A percentile compares a stretch with the other conserved stretches of the same genome.
These are phyloP conservation scores for Chroicocephalus ridibundus DNA, from an alignment of 2,113 vertebrate species.

Conservation along the genomic window DNA sequence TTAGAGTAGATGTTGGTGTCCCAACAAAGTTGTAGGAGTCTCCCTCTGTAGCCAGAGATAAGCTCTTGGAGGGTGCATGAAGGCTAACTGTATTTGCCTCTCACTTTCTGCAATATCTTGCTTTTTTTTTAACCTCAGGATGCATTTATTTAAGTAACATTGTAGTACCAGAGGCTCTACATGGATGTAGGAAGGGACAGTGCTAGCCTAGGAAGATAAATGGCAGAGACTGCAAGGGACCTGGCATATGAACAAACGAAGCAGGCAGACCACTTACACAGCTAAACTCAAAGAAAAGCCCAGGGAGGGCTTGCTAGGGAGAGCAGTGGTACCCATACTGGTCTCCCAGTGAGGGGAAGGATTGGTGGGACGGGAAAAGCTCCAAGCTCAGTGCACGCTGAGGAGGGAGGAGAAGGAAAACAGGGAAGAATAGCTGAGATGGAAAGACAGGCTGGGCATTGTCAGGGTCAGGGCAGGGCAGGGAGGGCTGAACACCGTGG, in stretches of 20 bases:
- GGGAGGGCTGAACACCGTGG: background rate
- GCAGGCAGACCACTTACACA: background rate
- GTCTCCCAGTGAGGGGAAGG: background rate
- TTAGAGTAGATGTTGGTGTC: background rate
- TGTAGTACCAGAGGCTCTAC: background rate
- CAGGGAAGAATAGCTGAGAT: background rate
- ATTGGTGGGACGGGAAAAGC: background rate
- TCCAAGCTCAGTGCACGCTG: background rate
- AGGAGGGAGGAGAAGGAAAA: background rate
- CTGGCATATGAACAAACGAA: background rate
- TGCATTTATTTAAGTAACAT: background rate
- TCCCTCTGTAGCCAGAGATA: background rate
- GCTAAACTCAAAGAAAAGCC: background rate
- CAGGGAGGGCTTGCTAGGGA: background rate
- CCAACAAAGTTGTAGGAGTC: background rate
- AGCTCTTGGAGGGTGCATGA: background rate
- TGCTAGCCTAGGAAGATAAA: background rate
- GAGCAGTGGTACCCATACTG: background rate
- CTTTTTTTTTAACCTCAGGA: background rate
- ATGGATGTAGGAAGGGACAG: background rate
- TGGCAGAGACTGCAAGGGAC: background rate
- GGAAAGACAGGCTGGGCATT: background rate
- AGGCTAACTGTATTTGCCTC: background rate
- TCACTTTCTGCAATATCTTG: background rate
- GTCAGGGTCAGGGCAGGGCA: background rate